A percentile compares a stretch with the other conserved stretches of the same genome.
Evolutionary conservation across 2,113 vertebrate genomes (phyloP).

Genomic region (Gallinago jamesoni): DNA sequence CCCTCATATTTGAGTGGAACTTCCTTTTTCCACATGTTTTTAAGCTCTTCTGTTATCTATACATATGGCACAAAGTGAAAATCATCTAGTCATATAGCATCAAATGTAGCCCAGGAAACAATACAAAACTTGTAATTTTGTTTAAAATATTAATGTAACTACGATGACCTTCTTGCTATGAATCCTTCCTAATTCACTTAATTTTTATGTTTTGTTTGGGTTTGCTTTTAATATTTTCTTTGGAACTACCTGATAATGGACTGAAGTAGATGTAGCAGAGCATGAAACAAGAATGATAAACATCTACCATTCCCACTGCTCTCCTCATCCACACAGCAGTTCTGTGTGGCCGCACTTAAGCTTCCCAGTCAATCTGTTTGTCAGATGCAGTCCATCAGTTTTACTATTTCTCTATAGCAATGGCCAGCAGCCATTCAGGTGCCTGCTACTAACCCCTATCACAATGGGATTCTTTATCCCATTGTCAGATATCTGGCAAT

Average conservation of each 20-base stretch:
- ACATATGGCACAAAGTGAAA: background rate
- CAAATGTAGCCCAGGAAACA: background rate
- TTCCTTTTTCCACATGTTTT: background rate
- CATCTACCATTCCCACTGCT: background rate
- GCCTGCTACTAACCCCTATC: background rate
- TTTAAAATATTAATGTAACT: background rate
- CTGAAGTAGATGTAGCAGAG: background rate
- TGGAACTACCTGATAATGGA: background rate
- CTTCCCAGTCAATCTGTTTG: background rate
- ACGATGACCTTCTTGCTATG: background rate
- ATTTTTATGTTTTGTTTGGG: background rate
- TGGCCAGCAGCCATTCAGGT: background rate
- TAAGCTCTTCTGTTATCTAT: background rate
- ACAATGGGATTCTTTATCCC: background rate
- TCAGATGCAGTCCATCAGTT: conserved; percentile 14
- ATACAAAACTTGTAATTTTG: background rate
- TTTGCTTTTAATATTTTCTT: background rate
- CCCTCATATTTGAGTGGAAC: too few relatives aligned
- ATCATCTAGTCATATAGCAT: background rate
- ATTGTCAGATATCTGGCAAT: background rate
- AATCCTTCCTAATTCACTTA: background rate
- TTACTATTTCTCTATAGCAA: background rate
- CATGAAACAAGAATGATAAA: background rate
- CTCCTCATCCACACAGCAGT: background rate
- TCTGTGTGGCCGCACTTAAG: background rate